Evolutionary conservation across 2,113 vertebrate species (phyloP), one percentile per base, ranked within the genome.

Genomic region (Corvus cornix): DNA sequence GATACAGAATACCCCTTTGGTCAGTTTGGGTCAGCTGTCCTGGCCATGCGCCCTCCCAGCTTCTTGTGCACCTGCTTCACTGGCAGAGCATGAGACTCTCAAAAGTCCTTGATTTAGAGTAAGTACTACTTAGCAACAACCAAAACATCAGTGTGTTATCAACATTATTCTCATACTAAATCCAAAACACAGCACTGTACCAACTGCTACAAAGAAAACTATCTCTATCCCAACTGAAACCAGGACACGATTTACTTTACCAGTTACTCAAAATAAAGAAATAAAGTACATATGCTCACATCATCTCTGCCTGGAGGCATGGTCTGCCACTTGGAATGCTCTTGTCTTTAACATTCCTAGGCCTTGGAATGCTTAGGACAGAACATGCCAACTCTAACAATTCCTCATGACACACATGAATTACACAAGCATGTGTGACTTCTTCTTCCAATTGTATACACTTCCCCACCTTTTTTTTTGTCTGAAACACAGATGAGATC

Each of bases 21-120:
- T 31, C 79, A 69, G 31, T 35, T 62, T 16, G 22, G 62, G n/a
- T 55, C 70, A 83, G 70, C 70, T 62, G 41, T 16, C 30, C 53
- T 83, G 78, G 62, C 48, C 1, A 0, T 27, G 62, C 19, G 68
- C 46, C 46, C 53, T 43, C 33, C 0, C 1, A 68, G 39, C 14
- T 89, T 62, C 41, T 68, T 62, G 48, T 22, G 21, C 62, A 89
- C 62, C 70, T 82, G 78, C 62, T 83, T 27, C 41, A 35, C 41
- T 89, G 70, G 70, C 55, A 83, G 24, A 41, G n/a, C n/a, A 83
- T 10, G n/a, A 41, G n/a, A 76, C 24, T 26, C 62, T 27, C 30
- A 12, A 7, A 89, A 89, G 48, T 22, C 70, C 78, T 76, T 76
- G 48, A 68, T 48, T 76, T 31, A 62, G n/a, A 8, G 16, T 48